Conservation (phyloP, 2,797 vertebrate species). For the Neosilurus hyrtlii region DNA sequence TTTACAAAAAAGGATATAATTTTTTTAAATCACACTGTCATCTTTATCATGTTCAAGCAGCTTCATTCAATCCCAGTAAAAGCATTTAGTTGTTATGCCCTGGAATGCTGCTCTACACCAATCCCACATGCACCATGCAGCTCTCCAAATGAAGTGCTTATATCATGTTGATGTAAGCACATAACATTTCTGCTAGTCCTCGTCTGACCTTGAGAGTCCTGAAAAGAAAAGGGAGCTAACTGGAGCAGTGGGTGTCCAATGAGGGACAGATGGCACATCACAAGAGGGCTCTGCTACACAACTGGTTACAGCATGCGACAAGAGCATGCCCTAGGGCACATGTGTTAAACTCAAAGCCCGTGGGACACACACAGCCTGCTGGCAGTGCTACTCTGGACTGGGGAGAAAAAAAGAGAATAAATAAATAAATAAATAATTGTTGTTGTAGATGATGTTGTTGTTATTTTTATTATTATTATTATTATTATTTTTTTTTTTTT, state of each 20-base stretch:
- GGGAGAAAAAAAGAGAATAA: too few species aligned
- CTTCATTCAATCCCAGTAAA: background rate
- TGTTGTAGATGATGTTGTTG: too few species aligned
- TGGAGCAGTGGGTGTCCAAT: conserved; percentile 32
- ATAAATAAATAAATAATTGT: too few species aligned
- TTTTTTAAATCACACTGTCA: background rate
- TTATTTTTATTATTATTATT: too few species aligned
- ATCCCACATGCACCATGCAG: background rate
- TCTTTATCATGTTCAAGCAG: background rate
- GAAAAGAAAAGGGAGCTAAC: conserved; percentile 24
- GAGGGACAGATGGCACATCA: conserved; percentile 53
- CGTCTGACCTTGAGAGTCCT: conserved; percentile 23
- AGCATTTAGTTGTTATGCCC: background rate
- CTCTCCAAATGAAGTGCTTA: background rate
- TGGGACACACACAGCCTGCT: background rate
- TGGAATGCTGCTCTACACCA: background rate
- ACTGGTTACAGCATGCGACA: conserved; percentile 37
- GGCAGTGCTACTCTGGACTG: too few species aligned
- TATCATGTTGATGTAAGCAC: background rate
- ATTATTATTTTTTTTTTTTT: too few species aligned
- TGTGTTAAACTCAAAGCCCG: background rate
- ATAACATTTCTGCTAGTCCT: conserved; percentile 22
- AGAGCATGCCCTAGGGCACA: conserved; percentile 26
- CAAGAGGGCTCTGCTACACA: conserved; percentile 44
- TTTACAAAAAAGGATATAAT: background rate